phyloP scores from a whole-genome alignment of 2,888 invertebrate genomes.

The Lasioglossum vierecki region DNA sequence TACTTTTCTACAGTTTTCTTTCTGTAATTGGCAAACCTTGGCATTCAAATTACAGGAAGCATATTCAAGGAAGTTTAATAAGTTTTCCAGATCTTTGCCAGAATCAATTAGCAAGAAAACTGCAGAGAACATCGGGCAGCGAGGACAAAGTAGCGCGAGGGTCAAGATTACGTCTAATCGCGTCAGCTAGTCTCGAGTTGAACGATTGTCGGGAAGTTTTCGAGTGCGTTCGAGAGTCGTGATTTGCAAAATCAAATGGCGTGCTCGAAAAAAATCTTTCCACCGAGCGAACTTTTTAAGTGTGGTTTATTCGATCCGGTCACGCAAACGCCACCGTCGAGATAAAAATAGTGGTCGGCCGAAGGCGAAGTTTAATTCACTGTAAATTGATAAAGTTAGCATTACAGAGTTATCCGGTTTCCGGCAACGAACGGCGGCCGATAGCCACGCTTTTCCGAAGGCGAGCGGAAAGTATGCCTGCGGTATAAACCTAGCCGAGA shows the following conservation, averaged over 20 bases:
- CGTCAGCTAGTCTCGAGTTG: background rate
- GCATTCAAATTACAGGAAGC: background rate
- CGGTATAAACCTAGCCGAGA: background rate
- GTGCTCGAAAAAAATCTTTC: background rate
- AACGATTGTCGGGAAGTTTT: background rate
- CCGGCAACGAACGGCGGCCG: background rate
- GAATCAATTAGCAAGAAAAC: background rate
- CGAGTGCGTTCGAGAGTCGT: background rate
- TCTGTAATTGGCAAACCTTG: background rate
- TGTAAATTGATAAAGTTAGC: slow-evolving; percentile 28
- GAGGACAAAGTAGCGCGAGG: background rate
- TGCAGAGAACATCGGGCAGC: background rate
- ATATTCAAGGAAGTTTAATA: background rate
- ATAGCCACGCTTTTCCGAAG: slow-evolving; percentile 8
- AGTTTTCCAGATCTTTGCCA: background rate
- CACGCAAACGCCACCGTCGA: background rate
- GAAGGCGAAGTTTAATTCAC: slow-evolving; percentile 23
- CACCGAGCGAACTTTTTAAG: background rate
- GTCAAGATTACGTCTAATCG: background rate
- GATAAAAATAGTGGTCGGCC: slow-evolving; percentile 15
- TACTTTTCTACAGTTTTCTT: no score
- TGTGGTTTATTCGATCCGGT: background rate
- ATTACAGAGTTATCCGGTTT: slow-evolving; percentile 14
- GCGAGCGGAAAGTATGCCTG: background rate
- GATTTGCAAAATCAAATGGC: background rate